Conservation (phyloP, 2,888 invertebrate species). For the Amphimallon solstitiale region DNA sequence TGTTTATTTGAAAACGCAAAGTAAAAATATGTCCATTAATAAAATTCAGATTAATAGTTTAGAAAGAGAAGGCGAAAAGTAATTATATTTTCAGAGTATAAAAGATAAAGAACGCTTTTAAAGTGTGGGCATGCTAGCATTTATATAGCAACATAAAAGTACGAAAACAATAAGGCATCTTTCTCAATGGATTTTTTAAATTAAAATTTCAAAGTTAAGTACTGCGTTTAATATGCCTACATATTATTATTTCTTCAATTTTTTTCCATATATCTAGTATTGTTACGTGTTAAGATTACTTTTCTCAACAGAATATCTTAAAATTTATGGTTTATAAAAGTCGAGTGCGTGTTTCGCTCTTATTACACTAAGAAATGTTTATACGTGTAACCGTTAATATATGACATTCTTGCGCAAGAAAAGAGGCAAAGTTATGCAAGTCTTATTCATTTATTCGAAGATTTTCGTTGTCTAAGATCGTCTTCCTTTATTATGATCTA, state of each 20-base stretch:
- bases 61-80: conserved; percentile 13
- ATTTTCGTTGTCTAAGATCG: not conserved
- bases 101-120: not conserved
- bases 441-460: not conserved
- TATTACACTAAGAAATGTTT: not conserved
- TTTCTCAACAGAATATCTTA: conserved; percentile 12
- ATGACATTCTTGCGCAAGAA: conserved; percentile 13
- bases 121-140: conserved; percentile 13
- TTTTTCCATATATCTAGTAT: conserved; percentile 1
- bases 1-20: not conserved
- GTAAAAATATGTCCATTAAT: not conserved
- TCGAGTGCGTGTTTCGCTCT: not conserved
- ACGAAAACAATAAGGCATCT: conserved; percentile 17
- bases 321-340: conserved; percentile 26
- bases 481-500: conserved; percentile 4
- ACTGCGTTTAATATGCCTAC: conserved; percentile 11
- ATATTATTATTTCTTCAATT: conserved; percentile 3
- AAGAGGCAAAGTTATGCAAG: not conserved
- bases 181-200: conserved; percentile 17
- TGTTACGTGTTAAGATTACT: not conserved
- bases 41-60: conserved; percentile 11
- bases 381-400: not conserved
- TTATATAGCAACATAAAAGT: conserved; percentile 24
- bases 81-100: conserved; percentile 1
- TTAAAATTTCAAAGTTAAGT: conserved; percentile 11